Conservation (phyloP, 2,888 invertebrate species). For the Cheilosia impressa region DNA sequence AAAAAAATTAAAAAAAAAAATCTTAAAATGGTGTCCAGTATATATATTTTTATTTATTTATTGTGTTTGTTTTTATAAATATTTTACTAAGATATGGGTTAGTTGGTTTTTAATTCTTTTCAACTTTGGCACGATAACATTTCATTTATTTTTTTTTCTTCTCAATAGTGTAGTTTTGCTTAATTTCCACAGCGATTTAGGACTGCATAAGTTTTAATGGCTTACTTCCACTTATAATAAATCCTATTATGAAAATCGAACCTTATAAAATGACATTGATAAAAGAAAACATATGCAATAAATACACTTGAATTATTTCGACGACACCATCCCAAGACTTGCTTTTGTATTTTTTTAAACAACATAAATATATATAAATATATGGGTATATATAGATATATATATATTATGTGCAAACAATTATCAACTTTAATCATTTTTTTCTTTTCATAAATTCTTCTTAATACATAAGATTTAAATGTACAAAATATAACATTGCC, state of each 20-base stretch:
- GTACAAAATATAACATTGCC: conserved; percentile 27
- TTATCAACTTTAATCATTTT: conserved; percentile 58
- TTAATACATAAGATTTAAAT: conserved; percentile 27
- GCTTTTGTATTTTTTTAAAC: conserved; percentile 16
- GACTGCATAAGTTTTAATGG: conserved; percentile 10
- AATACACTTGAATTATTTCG: conserved; percentile 41
- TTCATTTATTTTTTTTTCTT: not conserved
- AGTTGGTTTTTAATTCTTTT: not conserved
- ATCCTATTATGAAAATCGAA: conserved; percentile 7
- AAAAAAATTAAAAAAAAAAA: conserved; percentile 29
- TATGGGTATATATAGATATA: not conserved
- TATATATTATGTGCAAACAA: conserved; percentile 36
- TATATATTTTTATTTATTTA: conserved; percentile 18
- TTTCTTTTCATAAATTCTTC: conserved; percentile 24
- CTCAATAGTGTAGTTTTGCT: conserved; percentile 4
- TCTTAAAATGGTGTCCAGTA: conserved; percentile 45
- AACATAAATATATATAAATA: conserved; percentile 1
- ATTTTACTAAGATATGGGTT: not conserved
- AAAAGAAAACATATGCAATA: conserved; percentile 25
- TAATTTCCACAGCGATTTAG: conserved; percentile 1
- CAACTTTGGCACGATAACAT: conserved; percentile 2
- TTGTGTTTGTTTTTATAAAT: conserved; percentile 22
- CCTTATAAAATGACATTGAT: not conserved
- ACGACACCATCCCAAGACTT: conserved; percentile 57
- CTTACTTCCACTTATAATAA: conserved; percentile 1